Evolutionary conservation across 1,140 invertebrate species (phyloP), one percentile per base, ranked within the genome.

Genomic region (Copidosoma floridanum): DNA sequence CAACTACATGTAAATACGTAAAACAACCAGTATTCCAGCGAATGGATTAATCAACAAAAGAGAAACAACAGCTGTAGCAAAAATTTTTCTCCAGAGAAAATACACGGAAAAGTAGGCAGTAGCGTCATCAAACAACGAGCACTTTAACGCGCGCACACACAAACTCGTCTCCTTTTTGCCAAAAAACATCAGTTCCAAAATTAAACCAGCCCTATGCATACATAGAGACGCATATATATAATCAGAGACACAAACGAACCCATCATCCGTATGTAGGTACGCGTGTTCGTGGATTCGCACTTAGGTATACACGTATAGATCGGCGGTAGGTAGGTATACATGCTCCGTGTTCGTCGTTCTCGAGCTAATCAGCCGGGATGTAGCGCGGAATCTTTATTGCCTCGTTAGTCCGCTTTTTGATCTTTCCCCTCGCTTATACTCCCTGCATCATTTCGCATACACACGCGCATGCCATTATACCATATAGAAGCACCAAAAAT

Each of bases 381-480:
- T 70, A 68, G 48, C 60, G 43, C 55, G 44, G 65, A 69, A 69
- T 68, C 66, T 71, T 71, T 71, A 74, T 70, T 70, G 67, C 61
- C 68, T 76, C 69, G 70, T 76, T 74, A 73, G 65, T 35, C 41
- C 20, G 12, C 24, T 64, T 68, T 71, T 73, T 68, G 64, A 74
- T 71, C 64, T 68, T 21, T 32, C 16, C 11, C 14, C 29, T 21
- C 18, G 40, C 23, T 43, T 43, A 20, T 8, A 43, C 23, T 21
- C 23, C 40, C 18, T 16, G 40, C 40, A 43, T 43, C 50, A 51
- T 50, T 32, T 62, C 51, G 53, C 65, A 57, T 57, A 37, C 54
- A 71, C 70, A 71, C 69, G 67, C 41, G 62, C 55, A 54, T 62
- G 27, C 54, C 50, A 43, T 50, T 63, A n/a, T n/a, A n/a, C n/a